Evolutionary conservation across 2,113 vertebrate species (phyloP), one percentile per base, ranked within the genome.

Genomic region (Melanotaenia duboulayi): DNA sequence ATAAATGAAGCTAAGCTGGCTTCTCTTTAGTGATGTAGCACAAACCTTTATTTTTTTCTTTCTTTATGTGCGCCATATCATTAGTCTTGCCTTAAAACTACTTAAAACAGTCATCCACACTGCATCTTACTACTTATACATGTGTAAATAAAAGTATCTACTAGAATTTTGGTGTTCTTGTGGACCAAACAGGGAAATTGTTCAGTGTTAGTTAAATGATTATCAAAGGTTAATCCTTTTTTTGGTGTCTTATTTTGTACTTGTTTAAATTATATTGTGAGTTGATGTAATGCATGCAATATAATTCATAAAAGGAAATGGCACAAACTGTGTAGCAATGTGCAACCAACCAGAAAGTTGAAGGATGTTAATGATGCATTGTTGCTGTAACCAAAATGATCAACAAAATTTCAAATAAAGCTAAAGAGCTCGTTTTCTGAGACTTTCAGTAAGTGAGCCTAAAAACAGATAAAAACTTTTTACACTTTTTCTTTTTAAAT

Each of bases 61-160:
- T 65, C 40, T 74, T 24, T 14, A 83, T 59, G 58, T 24, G 48
- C 40, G 79, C 42, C 83, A 65, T 84, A 82, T 90, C 61, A 50
- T 71, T 83, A 84, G 86, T 81, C 78, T 85, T 90, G 90, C 90
- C 91, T 94, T 92, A 91, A 90, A 89, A 74, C 59, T 55, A 63
- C 71, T 73, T 63, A 44, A 80, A 83, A 82, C 70, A 66, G 80
- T 91, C 77, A 62, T 61, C 44, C 71, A 84, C 78, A 87, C 71
- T 80, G 78, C 82, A 65, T 79, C 73, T 42, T 78, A 17, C 25
- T 68, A 72, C 55, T 49, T 89, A 86, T 91, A 85, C 16, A 89
- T 87, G 80, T 92, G 87, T 91, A 88, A 84, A 89, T 90, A 85
- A 59, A 83, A 62, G 32, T 72, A 90, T 84, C 79, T 74, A 80